These are phyloP conservation scores for Caenorhabditis brenneri DNA, from an alignment of 1,140 invertebrate species.

Conservation along the genomic window DNA sequence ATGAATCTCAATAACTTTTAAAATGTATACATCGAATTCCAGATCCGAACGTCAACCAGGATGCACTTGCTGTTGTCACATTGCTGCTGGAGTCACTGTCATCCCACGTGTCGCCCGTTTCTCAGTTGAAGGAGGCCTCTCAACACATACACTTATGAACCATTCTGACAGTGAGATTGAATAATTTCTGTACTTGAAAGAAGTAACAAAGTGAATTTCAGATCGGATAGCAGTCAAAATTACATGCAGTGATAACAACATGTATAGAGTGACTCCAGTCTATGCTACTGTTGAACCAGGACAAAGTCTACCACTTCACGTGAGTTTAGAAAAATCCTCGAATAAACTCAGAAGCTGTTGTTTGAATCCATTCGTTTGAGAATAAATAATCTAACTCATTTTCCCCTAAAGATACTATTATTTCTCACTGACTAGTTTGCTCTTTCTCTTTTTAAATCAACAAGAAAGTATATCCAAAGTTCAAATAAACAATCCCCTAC, in stretches of 20 bases:
- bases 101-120: slow-evolving; percentile 27
- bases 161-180: neutral
- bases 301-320: slow-evolving; percentile 37
- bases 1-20: neutral
- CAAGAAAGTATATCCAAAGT: neutral
- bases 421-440: no score
- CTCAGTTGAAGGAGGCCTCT: slow-evolving; percentile 32
- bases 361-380: no score
- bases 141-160: slow-evolving; percentile 16
- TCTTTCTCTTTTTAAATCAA: no score
- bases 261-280: slow-evolving; percentile 7
- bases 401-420: no score
- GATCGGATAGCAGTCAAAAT: slow-evolving; percentile 25
- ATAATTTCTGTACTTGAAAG: neutral
- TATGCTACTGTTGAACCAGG: slow-evolving; percentile 31
- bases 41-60: slow-evolving; percentile 29
- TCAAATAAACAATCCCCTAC: neutral
- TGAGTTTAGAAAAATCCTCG: neutral
- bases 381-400: no score
- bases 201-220: neutral
- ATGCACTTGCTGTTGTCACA: slow-evolving; percentile 24
- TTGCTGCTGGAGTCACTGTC: neutral
- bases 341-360: no score
- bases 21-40: neutral
- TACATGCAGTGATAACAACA: slow-evolving; percentile 32